A percentile compares a stretch with the other conserved stretches of the same genome.
Conservation (phyloP, 1,140 invertebrate species). For the Leptinotarsa defecta region DNA sequence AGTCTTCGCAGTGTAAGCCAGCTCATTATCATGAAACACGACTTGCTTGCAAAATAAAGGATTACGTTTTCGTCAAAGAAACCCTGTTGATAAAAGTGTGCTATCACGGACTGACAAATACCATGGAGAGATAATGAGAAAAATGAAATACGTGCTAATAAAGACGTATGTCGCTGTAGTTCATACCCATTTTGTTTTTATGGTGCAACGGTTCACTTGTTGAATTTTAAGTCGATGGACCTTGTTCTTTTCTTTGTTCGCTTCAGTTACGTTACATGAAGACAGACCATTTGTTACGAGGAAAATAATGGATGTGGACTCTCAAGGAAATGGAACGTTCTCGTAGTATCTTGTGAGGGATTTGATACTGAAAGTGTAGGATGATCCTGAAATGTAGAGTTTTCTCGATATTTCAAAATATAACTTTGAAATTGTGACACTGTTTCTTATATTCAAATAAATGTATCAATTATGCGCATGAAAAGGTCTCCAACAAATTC, state of each 20-base stretch:
- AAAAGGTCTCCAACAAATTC: no score
- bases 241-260: not conserved
- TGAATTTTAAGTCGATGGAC: not conserved
- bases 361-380: no score
- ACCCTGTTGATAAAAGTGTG: no score
- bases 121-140: not conserved
- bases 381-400: no score
- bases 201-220: conserved; percentile 5
- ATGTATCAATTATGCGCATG: no score
- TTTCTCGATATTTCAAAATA: no score
- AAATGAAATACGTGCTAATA: conserved; percentile 1
- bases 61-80: not conserved
- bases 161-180: not conserved
- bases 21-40: conserved; percentile 2
- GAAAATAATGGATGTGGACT: not conserved
- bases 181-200: conserved; percentile 6
- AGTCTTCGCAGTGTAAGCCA: not conserved
- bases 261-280: not conserved
- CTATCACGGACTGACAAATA: no score
- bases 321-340: no score
- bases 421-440: no score
- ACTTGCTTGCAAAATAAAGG: not conserved
- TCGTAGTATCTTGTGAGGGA: no score
- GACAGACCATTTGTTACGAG: not conserved
- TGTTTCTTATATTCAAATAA: no score